Evolutionary conservation across 2,113 vertebrate species (phyloP).

Genomic region (Odontesthes bonariensis): DNA sequence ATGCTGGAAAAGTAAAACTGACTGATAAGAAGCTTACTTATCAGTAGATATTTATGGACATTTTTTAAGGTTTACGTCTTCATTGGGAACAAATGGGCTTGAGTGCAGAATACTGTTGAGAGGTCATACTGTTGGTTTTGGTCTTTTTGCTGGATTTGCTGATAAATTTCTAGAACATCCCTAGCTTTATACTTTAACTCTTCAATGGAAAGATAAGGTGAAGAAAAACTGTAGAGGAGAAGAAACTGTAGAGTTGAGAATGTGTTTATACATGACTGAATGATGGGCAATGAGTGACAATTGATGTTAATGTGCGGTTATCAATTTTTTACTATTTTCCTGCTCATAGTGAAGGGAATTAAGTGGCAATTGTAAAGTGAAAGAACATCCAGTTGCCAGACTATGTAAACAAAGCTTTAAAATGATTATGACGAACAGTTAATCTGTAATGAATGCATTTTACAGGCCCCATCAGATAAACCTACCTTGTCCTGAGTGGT

Average conservation of each 20-base stretch:
- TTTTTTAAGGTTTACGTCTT: too few species aligned
- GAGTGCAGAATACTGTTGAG: not conserved
- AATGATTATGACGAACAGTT: too few species aligned
- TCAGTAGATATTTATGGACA: too few species aligned
- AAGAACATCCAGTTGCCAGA: too few species aligned
- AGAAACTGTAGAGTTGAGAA: too few species aligned
- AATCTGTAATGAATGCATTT: not conserved
- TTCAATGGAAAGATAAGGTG: not conserved
- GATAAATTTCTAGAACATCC: not conserved
- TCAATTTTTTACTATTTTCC: too few species aligned
- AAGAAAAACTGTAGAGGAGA: not conserved
- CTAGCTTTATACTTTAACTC: not conserved
- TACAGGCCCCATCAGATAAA: not conserved
- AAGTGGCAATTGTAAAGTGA: too few species aligned
- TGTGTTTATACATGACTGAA: too few species aligned
- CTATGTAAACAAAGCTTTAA: too few species aligned
- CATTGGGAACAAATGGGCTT: not conserved
- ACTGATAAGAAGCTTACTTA: too few species aligned
- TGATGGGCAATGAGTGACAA: too few species aligned
- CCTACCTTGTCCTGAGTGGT: not conserved
- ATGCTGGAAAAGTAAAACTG: slow-evolving; percentile 9
- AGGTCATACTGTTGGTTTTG: not conserved
- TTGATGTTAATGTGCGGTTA: too few species aligned
- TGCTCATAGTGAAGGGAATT: not conserved
- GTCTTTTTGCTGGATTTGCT: not conserved